A percentile compares a stretch with the other conserved stretches of the same genome.
These are phyloP conservation scores for Cairina moschata DNA, from an alignment of 2,113 vertebrate genomes.

Conservation along the genomic window DNA sequence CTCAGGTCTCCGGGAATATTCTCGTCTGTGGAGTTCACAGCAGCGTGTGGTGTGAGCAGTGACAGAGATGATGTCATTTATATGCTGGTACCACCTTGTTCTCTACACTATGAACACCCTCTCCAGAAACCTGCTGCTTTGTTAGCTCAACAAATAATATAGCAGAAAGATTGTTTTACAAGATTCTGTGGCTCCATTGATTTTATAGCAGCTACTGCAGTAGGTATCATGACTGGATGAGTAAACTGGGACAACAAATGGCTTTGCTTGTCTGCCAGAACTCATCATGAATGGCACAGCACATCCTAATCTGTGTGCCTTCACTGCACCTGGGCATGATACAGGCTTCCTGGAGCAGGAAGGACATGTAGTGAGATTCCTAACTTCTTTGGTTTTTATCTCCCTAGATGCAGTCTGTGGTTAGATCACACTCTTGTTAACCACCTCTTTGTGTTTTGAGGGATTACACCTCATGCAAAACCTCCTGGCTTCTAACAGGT, in stretches of 20 bases:
- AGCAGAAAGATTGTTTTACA: neutral
- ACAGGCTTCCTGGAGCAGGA: neutral
- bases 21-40: constrained; percentile 23
- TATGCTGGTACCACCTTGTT: neutral
- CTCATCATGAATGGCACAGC: neutral
- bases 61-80: neutral
- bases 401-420: neutral
- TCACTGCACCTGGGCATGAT: rapidly evolving
- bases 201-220: neutral
- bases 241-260: neutral
- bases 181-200: neutral
- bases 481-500: neutral
- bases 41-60: neutral
- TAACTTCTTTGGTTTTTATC: neutral
- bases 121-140: neutral
- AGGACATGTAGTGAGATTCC: neutral
- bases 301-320: neutral
- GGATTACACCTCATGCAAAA: neutral
- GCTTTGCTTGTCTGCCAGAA: neutral
- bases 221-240: neutral
- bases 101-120: neutral
- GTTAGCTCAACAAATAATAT: neutral
- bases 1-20: constrained; percentile 31
- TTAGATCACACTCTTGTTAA: neutral
- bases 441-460: neutral